A percentile compares a stretch with the other conserved stretches of the same genome.
phyloP scores from a whole-genome alignment of 2,113 vertebrate genomes.

The Hydropotes inermis region DNA sequence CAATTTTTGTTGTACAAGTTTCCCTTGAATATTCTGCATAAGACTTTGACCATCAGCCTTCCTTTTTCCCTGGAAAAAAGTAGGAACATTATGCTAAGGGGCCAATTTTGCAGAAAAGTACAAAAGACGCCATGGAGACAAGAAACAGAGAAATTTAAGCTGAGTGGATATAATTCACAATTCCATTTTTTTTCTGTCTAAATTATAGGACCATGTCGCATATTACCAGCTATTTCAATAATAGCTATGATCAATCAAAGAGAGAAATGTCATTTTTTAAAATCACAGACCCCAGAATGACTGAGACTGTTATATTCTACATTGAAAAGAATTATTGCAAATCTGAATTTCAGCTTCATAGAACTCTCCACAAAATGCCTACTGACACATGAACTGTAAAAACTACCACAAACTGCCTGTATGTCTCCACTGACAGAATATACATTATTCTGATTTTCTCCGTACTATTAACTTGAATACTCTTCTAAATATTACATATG shows the following conservation, averaged over 20 bases:
- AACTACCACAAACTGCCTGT: conserved; percentile 16
- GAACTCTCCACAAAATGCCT: conserved; percentile 11
- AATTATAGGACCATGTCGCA: conserved; percentile 48
- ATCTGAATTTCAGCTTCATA: conserved; percentile 32
- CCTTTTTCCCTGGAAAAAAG: conserved; percentile 27
- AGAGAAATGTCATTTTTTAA: conserved; percentile 38
- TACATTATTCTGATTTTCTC: not conserved
- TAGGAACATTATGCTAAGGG: conserved; percentile 41
- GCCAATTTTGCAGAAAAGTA: conserved; percentile 28
- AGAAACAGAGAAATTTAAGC: conserved; percentile 51
- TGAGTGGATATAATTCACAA: conserved; percentile 37
- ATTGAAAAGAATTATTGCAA: not conserved
- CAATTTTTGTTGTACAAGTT: not conserved
- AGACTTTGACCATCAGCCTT: not conserved
- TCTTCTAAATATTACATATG: not conserved
- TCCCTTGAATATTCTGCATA: not conserved
- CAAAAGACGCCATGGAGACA: conserved; percentile 37
- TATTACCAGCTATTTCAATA: conserved; percentile 52
- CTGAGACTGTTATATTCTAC: not conserved
- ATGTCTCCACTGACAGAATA: not conserved
- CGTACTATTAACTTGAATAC: not conserved
- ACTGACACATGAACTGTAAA: not conserved
- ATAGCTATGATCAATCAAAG: conserved; percentile 60
- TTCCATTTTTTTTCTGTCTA: conserved; percentile 58
- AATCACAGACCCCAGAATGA: conserved; percentile 40